Base-by-base conservation (phyloP, 2,888 invertebrate genomes). In the Eumacrocentrus americanus region DNA sequence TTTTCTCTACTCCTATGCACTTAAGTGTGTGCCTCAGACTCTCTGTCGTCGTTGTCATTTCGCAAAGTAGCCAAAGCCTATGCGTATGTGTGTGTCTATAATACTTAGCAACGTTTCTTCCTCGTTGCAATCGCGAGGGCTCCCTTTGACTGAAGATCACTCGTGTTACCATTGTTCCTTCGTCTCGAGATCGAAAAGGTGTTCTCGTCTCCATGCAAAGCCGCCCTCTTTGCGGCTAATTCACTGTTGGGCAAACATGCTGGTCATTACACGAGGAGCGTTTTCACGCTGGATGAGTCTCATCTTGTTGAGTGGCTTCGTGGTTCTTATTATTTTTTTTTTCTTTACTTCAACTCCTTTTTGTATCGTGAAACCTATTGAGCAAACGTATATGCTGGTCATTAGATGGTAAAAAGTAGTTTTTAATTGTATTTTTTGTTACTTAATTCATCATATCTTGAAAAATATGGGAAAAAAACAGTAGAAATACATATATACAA, bases 231-330 rank as follows among this genome's bases (percentile, higher is more conserved):
- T 70, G 72, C 67, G 72, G 72, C 67, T 66, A 68, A 68, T 69
- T 66, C 67, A 63, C 65, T 70, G 74, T 73, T 72, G 72, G 68
- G 67, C 68, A 74, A 75, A 75, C 70, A 78, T 77, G 77, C 66
- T 71, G 78, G 77, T 76, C 76, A 76, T 77, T 78, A 77, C 69
- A 67, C 57, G 60, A 22, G 38, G 38, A 16, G 2, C 35, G 23
- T 52, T 46, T 52, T 46, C n/a, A 46, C 37, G 14, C 44, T 52
- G 7, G 16, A 46, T 46, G 37, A 23, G 22, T 9, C 29, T 48
- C 25, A 52, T 52, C 37, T 35, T 52, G 14, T 23, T 46, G 34
- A 58, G 12, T 52, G 52, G 14, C 40, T 42, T 22, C 34, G 37
- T 14, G 51, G 20, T 51, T 51, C 6, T 20, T 23, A 9, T 47